Base-by-base conservation (phyloP, 2,797 vertebrate genomes). In the Gouania willdenowi region DNA sequence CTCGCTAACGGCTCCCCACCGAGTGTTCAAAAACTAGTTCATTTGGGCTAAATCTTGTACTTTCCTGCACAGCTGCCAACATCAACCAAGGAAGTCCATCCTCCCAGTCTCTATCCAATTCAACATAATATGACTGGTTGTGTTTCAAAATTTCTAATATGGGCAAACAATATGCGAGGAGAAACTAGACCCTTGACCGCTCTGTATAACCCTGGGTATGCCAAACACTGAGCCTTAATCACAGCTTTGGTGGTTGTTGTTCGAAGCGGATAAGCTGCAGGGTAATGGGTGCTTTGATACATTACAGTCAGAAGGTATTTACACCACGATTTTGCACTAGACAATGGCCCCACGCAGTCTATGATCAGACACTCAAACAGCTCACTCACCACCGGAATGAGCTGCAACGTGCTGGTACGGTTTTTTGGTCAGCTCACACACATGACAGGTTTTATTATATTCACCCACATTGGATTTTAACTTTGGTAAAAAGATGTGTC, bases 1-100 rank as follows among this genome's bases (percentile, higher is more conserved):
- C 7, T 2, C 10, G n/a, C n/a, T n/a, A n/a, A n/a, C n/a, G n/a
- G n/a, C n/a, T n/a, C n/a, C n/a, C n/a, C 2, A 41, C 38, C 4
- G 1, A 31, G 6, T 21, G 41, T 1, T 19, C 12, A 21, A 69
- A 69, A 1, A 59, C 49, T 3, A 64, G 9, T 2, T 63, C 21
- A 15, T 51, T 38, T 2, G 33, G 48, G 21, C 38, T 44, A 15
- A 53, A 48, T 5, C 43, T 38, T 1, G 7, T 38, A 4, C 32
- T 63, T 12, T 58, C 44, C 12, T 43, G 45, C 1, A 24, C 11
- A 9, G 36, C 40, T 4, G n/a, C n/a, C n/a, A n/a, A n/a, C n/a
- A n/a, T n/a, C n/a, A n/a, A n/a, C n/a, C n/a, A n/a, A n/a, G n/a
- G n/a, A n/a, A n/a, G n/a, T n/a, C n/a, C n/a, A n/a, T n/a, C n/a